Evolutionary conservation across 2,888 invertebrate species (phyloP).

Genomic region (Orthonevra nobilis): DNA sequence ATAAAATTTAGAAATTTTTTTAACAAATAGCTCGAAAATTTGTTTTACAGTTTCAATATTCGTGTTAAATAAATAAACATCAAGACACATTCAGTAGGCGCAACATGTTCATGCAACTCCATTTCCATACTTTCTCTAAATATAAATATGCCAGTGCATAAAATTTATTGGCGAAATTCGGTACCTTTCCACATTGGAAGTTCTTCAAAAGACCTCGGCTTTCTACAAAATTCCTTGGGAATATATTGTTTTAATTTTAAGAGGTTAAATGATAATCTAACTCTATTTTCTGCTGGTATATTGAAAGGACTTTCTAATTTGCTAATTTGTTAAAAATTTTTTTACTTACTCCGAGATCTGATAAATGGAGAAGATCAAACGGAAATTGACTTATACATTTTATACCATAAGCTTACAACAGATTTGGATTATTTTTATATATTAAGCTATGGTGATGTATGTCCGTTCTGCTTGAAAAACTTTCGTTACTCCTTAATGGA

Average conservation of each 20-base stretch:
- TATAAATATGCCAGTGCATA: slow-evolving; percentile 36
- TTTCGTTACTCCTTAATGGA: slow-evolving; percentile 16
- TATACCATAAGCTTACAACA: slow-evolving; percentile 18
- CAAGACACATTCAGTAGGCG: slow-evolving; percentile 17
- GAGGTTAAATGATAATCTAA: slow-evolving; percentile 3
- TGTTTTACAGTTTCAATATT: not conserved
- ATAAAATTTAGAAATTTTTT: slow-evolving; percentile 18
- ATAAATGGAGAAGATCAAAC: slow-evolving; percentile 33
- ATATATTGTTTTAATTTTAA: slow-evolving; percentile 25
- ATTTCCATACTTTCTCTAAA: slow-evolving; percentile 27
- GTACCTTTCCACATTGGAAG: slow-evolving; percentile 43
- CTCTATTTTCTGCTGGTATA: slow-evolving; percentile 14
- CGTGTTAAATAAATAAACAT: not conserved
- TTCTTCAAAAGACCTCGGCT: slow-evolving; percentile 38
- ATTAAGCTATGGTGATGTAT: slow-evolving; percentile 11
- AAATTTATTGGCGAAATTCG: slow-evolving; percentile 30
- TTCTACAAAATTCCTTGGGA: slow-evolving; percentile 36
- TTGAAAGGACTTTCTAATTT: not conserved
- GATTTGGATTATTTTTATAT: slow-evolving; percentile 18
- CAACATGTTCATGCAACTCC: slow-evolving; percentile 39
- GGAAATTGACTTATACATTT: slow-evolving; percentile 37
- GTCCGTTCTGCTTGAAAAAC: slow-evolving; percentile 27
- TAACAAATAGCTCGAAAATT: slow-evolving; percentile 14
- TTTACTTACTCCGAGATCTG: slow-evolving; percentile 43
- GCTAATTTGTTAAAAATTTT: slow-evolving; percentile 15